Evolutionary conservation across 2,797 vertebrate species (phyloP).

Genomic region (Apogon talboti): DNA sequence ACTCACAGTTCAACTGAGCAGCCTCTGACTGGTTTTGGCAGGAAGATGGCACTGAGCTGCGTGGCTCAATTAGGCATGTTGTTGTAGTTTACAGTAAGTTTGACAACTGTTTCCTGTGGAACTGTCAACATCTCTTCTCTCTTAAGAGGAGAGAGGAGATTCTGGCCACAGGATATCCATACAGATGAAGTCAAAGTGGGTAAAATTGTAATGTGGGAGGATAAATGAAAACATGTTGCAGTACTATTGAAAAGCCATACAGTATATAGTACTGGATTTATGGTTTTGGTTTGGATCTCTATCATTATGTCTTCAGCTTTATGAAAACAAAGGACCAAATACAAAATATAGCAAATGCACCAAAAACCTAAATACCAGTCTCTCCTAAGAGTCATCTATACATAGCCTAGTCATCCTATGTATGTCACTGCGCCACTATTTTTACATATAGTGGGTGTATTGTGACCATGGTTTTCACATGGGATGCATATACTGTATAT

Average conservation of each 20-base stretch:
- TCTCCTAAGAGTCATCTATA: too few species aligned
- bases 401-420: too few species aligned
- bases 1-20: slow-evolving; percentile 47
- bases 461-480: too few species aligned
- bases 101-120: slow-evolving; percentile 57
- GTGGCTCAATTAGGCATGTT: slow-evolving; percentile 73
- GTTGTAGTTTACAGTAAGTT: slow-evolving; percentile 65
- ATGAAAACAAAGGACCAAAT: too few species aligned
- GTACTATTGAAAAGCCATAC: background rate
- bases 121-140: slow-evolving; percentile 19
- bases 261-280: too few species aligned
- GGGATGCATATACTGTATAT: background rate
- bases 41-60: slow-evolving; percentile 47
- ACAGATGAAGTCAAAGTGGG: slow-evolving; percentile 13
- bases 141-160: background rate
- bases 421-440: too few species aligned
- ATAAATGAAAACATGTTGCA: slow-evolving; percentile 18
- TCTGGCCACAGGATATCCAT: slow-evolving; percentile 8
- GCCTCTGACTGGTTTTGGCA: slow-evolving; percentile 57
- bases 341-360: too few species aligned
- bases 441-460: too few species aligned
- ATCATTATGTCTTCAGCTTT: too few species aligned
- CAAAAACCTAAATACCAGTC: too few species aligned
- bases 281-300: slow-evolving; percentile 7
- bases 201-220: background rate